phyloP scores from a whole-genome alignment of 2,888 invertebrate species.

The Platycnemis pennipes region DNA sequence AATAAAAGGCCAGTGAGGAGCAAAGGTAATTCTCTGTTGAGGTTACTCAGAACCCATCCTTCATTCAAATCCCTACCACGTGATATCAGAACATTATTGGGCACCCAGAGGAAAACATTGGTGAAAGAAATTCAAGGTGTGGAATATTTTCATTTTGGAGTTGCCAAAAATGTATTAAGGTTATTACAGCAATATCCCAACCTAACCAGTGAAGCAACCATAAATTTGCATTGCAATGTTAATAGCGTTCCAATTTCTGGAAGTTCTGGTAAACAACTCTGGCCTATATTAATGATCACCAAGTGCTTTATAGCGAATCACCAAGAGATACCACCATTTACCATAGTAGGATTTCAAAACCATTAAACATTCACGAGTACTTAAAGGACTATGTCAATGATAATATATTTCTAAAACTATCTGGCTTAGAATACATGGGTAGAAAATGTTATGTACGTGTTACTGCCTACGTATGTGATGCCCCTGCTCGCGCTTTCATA shows the following conservation, averaged over 20 bases:
- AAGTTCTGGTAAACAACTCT: not conserved
- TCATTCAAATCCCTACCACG: not conserved
- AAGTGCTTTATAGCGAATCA: not conserved
- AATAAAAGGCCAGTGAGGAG: not conserved
- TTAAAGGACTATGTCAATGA: not conserved
- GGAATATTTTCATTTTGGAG: not conserved
- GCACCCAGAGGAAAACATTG: not conserved
- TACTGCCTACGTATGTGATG: not conserved
- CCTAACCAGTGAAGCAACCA: not conserved
- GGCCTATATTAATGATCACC: not conserved
- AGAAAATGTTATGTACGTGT: not conserved
- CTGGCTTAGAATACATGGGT: not conserved
- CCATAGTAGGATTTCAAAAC: not conserved
- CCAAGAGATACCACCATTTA: not conserved
- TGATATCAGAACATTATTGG: not conserved
- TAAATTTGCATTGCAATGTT: not conserved
- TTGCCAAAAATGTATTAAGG: not conserved
- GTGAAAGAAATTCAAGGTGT: not conserved
- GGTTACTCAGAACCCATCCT: not conserved
- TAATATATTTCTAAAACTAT: not conserved
- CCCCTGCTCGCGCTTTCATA: not conserved
- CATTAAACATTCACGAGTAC: not conserved
- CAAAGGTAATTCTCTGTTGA: not conserved
- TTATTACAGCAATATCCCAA: not conserved
- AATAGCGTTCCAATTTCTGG: not conserved